Evolutionary conservation across 2,113 vertebrate genomes (phyloP).

Genomic region (Calypte anna): DNA sequence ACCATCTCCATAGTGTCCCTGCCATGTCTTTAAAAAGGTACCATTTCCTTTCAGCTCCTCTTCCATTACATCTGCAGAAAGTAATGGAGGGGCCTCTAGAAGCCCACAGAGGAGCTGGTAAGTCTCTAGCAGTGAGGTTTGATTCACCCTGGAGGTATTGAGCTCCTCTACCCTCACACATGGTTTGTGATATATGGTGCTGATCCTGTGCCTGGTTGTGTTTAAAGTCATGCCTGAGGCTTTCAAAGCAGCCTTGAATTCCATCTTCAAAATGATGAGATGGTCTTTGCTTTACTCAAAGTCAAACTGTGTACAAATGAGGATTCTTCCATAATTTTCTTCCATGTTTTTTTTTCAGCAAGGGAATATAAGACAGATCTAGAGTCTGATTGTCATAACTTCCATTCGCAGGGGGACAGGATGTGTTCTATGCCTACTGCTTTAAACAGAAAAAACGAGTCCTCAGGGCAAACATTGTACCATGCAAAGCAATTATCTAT

Average conservation of each 20-base stretch:
- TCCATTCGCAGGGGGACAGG: not conserved
- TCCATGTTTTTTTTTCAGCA: not conserved
- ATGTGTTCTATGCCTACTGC: not conserved
- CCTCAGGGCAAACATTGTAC: not conserved
- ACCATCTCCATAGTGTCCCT: not conserved
- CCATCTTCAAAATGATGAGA: not conserved
- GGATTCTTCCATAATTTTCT: not conserved
- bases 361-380: not conserved
- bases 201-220: not conserved
- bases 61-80: not conserved
- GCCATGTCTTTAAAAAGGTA: not conserved
- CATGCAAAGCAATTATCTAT: not conserved
- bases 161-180: accelerated
- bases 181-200: not conserved
- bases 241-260: not conserved
- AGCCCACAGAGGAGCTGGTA: not conserved
- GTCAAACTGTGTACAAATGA: not conserved
- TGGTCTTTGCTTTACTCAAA: not conserved
- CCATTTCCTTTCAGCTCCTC: not conserved
- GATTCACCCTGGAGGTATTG: not conserved
- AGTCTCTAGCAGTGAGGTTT: not conserved
- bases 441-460: not conserved
- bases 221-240: not conserved
- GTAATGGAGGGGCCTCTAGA: not conserved
- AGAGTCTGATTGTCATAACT: accelerated